A percentile compares a stretch with the other conserved stretches of the same genome.
These are phyloP conservation scores for Phrynocephalus versicolor DNA, from an alignment of 2,113 vertebrate species.

Conservation along the genomic window DNA sequence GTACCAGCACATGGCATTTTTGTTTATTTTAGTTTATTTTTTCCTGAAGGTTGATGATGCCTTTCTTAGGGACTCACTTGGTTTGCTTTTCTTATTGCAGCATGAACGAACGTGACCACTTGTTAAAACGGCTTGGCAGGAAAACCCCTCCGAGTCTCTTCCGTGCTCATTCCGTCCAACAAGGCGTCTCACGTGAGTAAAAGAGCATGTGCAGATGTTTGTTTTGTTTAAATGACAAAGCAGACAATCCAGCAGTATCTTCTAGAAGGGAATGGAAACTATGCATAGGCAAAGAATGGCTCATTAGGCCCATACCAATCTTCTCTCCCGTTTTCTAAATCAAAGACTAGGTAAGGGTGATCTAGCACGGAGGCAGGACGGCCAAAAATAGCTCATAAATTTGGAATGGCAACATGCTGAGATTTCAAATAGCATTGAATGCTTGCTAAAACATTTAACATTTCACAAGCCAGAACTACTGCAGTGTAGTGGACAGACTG, in stretches of 20 bases:
- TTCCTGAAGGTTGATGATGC: background rate
- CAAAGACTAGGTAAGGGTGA: conserved; percentile 53
- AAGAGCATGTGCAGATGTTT: fast-evolving
- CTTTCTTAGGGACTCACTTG: conserved; percentile 36
- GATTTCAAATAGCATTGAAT: background rate
- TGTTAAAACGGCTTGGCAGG: conserved; percentile 94
- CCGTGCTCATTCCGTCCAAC: conserved; percentile 91
- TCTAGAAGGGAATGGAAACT: background rate
- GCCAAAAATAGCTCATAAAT: conserved; percentile 40
- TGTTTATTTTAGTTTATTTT: background rate
- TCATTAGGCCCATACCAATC: background rate
- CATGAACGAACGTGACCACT: conserved; percentile 96
- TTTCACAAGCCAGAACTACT: too few species aligned
- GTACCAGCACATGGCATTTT: background rate
- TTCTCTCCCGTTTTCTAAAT: conserved; percentile 57
- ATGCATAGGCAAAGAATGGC: background rate
- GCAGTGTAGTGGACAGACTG: too few species aligned
- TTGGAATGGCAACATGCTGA: conserved; percentile 46
- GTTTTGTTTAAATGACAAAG: too few species aligned
- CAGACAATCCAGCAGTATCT: background rate
- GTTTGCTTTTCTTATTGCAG: conserved; percentile 70
- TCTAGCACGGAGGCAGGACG: background rate
- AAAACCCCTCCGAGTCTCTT: conserved; percentile 94
- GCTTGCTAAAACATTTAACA: background rate
- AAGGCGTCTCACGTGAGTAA: conserved; percentile 93